phyloP scores from a whole-genome alignment of 2,113 vertebrate species.

The Anser cygnoides region DNA sequence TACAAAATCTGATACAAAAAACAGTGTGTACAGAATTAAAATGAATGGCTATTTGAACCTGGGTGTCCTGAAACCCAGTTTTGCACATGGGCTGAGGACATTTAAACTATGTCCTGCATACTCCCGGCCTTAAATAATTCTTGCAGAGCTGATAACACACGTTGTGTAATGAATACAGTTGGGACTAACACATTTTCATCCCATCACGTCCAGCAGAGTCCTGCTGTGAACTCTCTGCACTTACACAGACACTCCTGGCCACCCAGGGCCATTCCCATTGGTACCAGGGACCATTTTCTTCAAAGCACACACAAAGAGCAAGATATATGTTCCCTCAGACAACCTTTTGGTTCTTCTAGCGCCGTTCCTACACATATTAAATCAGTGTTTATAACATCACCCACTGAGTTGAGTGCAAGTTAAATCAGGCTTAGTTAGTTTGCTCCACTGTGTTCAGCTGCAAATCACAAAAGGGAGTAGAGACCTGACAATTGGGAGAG shows the following conservation, averaged over 20 bases:
- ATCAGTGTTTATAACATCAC: slow-evolving; percentile 50
- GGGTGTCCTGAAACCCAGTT: background rate
- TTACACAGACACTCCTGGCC: background rate
- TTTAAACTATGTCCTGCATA: background rate
- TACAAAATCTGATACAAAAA: slow-evolving; percentile 45
- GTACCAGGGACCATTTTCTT: background rate
- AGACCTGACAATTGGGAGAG: background rate
- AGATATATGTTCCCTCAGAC: background rate
- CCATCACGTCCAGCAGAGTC: background rate
- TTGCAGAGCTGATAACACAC: background rate
- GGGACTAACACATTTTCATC: background rate
- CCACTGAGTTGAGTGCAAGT: slow-evolving; percentile 18
- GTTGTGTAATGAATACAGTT: background rate
- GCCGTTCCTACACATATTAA: slow-evolving; percentile 6
- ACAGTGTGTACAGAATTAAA: background rate
- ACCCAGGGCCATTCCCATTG: fast-evolving
- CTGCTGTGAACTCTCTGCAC: background rate
- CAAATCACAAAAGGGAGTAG: background rate
- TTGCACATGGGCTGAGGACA: background rate
- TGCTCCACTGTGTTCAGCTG: slow-evolving; percentile 5
- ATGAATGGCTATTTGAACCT: background rate
- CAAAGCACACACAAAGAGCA: fast-evolving
- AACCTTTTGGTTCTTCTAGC: background rate
- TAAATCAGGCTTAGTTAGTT: slow-evolving; percentile 57
- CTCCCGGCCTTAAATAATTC: background rate